Conservation (phyloP, 2,888 invertebrate genomes). For the Heliconius cydno region DNA sequence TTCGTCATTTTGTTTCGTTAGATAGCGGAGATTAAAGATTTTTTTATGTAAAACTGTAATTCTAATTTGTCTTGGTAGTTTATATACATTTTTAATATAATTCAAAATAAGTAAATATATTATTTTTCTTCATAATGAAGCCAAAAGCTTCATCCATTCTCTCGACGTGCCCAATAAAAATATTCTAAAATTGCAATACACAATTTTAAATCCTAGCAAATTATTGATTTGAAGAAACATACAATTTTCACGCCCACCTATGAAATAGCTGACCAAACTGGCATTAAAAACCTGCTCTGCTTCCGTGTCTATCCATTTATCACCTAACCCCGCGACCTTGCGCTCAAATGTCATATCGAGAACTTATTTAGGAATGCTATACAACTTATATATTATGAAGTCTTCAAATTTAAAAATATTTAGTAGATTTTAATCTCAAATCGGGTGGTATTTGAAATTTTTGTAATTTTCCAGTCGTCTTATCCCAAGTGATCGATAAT, state of each 20-base stretch:
- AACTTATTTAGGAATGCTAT: neutral
- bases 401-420: neutral
- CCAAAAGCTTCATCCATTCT: too few species aligned
- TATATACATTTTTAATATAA: too few species aligned
- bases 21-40: neutral
- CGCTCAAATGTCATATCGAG: slow-evolving; percentile 28
- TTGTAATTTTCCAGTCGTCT: too few species aligned
- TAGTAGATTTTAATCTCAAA: too few species aligned
- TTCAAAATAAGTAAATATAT: too few species aligned
- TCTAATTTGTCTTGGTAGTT: too few species aligned
- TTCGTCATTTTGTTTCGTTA: slow-evolving; percentile 1
- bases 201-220: neutral
- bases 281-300: slow-evolving; percentile 28
- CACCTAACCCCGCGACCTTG: slow-evolving; percentile 3
- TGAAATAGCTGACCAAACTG: neutral
- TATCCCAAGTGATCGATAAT: too few species aligned
- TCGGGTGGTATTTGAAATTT: too few species aligned
- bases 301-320: slow-evolving; percentile 32
- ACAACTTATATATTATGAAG: neutral
- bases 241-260: neutral
- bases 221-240: neutral
- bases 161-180: neutral
- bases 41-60: too few species aligned
- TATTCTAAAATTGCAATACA: neutral
- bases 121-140: too few species aligned